phyloP scores from a whole-genome alignment of 2,888 invertebrate species.

The Lasioglossum vierecki region DNA sequence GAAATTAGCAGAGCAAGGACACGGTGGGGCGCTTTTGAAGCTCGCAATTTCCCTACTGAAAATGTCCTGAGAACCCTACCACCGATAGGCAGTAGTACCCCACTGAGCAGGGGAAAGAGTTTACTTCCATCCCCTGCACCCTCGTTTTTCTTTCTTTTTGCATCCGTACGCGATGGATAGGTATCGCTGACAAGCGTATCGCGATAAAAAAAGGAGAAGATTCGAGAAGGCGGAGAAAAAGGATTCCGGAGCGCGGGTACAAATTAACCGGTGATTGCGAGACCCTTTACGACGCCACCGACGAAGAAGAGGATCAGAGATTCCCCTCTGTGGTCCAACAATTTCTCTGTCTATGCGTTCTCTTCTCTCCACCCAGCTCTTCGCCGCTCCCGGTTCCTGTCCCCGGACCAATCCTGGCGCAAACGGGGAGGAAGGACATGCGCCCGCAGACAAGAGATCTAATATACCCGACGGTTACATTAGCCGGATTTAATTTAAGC shows the following conservation, averaged over 20 bases:
- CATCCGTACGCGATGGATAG: slow-evolving; percentile 1
- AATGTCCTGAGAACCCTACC: slow-evolving; percentile 20
- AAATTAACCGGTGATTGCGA: slow-evolving; percentile 40
- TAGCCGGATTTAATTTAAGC: slow-evolving; percentile 82
- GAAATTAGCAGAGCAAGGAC: slow-evolving; percentile 45
- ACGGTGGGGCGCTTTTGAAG: slow-evolving; percentile 18
- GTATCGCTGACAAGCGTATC: background rate
- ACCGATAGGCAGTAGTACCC: background rate
- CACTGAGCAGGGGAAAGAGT: background rate
- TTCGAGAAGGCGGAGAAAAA: background rate
- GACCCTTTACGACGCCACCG: background rate
- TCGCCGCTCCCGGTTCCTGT: background rate
- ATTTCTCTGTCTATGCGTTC: slow-evolving; percentile 24
- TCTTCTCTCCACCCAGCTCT: background rate
- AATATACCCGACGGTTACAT: slow-evolving; percentile 80
- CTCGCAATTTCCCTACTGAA: slow-evolving; percentile 39
- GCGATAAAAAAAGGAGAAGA: background rate
- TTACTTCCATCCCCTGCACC: background rate
- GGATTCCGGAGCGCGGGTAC: slow-evolving; percentile 9
- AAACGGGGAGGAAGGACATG: slow-evolving; percentile 50
- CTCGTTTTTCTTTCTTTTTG: background rate
- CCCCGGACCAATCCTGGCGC: slow-evolving; percentile 35
- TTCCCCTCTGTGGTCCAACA: slow-evolving; percentile 30
- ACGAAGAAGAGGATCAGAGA: slow-evolving; percentile 41
- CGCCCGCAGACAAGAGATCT: slow-evolving; percentile 76